Evolutionary conservation across 2,113 vertebrate genomes (phyloP).

Genomic region (Naja naja): DNA sequence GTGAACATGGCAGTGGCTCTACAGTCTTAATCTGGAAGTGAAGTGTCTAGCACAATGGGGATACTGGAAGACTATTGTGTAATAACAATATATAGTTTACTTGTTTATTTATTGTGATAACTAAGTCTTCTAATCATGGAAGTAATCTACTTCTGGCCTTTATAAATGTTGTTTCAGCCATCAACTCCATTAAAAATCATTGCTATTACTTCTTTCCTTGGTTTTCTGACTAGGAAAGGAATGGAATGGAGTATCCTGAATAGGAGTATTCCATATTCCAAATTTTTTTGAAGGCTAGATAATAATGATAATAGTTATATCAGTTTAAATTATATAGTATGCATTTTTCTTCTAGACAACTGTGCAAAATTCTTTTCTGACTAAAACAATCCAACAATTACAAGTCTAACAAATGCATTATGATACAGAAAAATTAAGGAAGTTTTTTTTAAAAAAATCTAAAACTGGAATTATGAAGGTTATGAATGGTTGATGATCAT

Average conservation of each 20-base stretch:
- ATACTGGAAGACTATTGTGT: background rate
- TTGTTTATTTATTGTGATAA: background rate
- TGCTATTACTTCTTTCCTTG: no score
- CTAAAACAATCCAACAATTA: background rate
- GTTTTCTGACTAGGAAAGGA: background rate
- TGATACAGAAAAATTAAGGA: background rate
- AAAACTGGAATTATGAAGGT: background rate
- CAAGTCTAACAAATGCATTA: background rate
- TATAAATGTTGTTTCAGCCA: background rate
- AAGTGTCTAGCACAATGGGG: background rate
- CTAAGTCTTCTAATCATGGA: background rate
- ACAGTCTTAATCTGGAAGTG: background rate
- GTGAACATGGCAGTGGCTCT: background rate
- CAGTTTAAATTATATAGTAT: background rate
- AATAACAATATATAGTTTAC: background rate
- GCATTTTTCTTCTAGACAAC: background rate
- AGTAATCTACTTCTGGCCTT: background rate
- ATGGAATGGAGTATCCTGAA: background rate
- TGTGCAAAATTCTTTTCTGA: background rate
- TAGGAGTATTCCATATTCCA: background rate
- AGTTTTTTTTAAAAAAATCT: slow-evolving; percentile 11
- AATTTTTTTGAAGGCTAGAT: background rate
- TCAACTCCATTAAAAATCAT: background rate
- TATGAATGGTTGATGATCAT: background rate
- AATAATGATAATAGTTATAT: background rate